Evolutionary conservation across 2,797 vertebrate species (phyloP).

Genomic region (Bucorvus abyssinicus): DNA sequence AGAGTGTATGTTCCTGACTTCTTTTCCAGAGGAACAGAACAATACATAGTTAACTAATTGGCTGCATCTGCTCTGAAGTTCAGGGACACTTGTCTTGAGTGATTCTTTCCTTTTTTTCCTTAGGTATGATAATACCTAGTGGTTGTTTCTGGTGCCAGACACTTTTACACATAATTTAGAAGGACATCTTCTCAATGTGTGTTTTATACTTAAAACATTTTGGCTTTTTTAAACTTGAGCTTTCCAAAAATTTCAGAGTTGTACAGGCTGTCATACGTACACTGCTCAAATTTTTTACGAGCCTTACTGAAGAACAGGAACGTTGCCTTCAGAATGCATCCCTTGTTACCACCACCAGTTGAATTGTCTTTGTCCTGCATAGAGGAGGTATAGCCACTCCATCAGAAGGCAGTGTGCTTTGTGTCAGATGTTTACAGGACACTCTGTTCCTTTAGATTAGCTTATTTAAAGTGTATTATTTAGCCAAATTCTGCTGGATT

Average conservation of each 20-base stretch:
- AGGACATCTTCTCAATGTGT: slow-evolving; percentile 51
- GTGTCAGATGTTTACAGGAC: slow-evolving; percentile 64
- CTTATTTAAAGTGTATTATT: slow-evolving; percentile 54
- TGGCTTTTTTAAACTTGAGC: slow-evolving; percentile 55
- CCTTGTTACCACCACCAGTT: neutral
- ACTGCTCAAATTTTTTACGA: slow-evolving; percentile 33
- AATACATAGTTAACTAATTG: neutral
- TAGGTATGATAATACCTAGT: slow-evolving; percentile 43
- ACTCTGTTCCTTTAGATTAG: slow-evolving; percentile 57
- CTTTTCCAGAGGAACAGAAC: slow-evolving; percentile 27
- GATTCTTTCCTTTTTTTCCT: slow-evolving; percentile 5
- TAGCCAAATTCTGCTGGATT: slow-evolving; percentile 57
- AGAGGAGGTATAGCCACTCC: neutral
- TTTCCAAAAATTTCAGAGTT: slow-evolving; percentile 49
- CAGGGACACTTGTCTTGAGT: slow-evolving; percentile 48
- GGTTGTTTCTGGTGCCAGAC: slow-evolving; percentile 64
- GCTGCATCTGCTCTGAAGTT: slow-evolving; percentile 42
- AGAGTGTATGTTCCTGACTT: neutral
- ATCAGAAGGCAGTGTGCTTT: slow-evolving; percentile 20
- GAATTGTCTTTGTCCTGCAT: slow-evolving; percentile 21
- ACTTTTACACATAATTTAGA: slow-evolving; percentile 48
- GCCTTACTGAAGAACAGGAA: slow-evolving; percentile 65
- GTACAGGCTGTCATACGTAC: slow-evolving; percentile 58
- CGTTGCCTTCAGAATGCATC: slow-evolving; percentile 56
- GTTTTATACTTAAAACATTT: slow-evolving; percentile 60